Evolutionary conservation across 2,888 invertebrate species (phyloP).

Genomic region (Gortyna flavago): DNA sequence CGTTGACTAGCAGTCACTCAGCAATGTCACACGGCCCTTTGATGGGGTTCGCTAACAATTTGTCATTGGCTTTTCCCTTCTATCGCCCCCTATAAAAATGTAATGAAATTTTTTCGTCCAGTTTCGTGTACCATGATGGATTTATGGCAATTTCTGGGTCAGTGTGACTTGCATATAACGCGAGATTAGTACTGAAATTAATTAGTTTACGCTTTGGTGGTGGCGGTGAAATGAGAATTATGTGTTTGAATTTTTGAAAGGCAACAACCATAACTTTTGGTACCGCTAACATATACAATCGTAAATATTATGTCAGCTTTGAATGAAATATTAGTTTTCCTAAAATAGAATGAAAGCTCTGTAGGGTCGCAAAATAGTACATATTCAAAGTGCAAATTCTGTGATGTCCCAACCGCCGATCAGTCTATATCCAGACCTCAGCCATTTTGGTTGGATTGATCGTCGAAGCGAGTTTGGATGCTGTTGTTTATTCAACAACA

Average conservation of each 20-base stretch:
- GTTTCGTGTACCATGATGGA: slow-evolving; percentile 51
- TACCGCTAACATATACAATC: neutral
- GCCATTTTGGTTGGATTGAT: slow-evolving; percentile 43
- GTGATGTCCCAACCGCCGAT: slow-evolving; percentile 19
- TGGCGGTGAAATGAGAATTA: slow-evolving; percentile 27
- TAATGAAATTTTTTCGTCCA: slow-evolving; percentile 58
- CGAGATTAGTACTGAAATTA: slow-evolving; percentile 45
- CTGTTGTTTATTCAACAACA: slow-evolving; percentile 44
- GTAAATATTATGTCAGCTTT: slow-evolving; percentile 15
- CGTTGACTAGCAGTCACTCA: slow-evolving; percentile 66
- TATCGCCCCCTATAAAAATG: slow-evolving; percentile 56
- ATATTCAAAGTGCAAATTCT: slow-evolving; percentile 41
- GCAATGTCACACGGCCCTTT: slow-evolving; percentile 61
- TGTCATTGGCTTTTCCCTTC: slow-evolving; percentile 62
- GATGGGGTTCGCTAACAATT: slow-evolving; percentile 58
- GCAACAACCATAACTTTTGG: slow-evolving; percentile 17
- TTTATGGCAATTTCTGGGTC: slow-evolving; percentile 66
- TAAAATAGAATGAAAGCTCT: slow-evolving; percentile 17
- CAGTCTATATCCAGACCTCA: slow-evolving; percentile 43
- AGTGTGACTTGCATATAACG: slow-evolving; percentile 55
- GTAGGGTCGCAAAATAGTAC: slow-evolving; percentile 28
- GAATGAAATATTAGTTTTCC: slow-evolving; percentile 25
- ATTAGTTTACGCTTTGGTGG: slow-evolving; percentile 41
- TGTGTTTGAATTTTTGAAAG: slow-evolving; percentile 33
- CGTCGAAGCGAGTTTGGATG: slow-evolving; percentile 19